Evolutionary conservation across 1,140 invertebrate species (phyloP).

Genomic region (Holotrichia oblita): DNA sequence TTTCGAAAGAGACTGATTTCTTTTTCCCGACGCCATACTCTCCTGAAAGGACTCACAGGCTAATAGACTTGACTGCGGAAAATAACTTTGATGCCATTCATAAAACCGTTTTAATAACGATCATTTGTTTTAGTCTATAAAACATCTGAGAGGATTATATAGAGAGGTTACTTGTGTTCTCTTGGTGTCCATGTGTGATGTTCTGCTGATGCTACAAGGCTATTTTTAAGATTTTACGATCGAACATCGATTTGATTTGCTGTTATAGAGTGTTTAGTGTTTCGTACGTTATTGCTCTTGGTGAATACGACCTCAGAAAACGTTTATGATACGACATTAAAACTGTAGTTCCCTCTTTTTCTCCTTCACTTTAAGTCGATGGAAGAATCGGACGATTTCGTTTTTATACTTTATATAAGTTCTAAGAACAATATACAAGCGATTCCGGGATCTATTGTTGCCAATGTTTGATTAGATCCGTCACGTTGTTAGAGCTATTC

Average conservation of each 20-base stretch:
- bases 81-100: conserved; percentile 16
- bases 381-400: not conserved
- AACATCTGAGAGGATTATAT: conserved; percentile 11
- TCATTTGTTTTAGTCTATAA: conserved; percentile 21
- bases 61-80: too few relatives aligned
- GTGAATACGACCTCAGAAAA: not conserved
- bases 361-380: not conserved
- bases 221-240: not conserved
- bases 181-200: not conserved
- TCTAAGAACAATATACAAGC: too few relatives aligned
- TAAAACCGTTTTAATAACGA: conserved; percentile 17
- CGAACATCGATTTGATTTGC: conserved; percentile 16
- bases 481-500: too few relatives aligned
- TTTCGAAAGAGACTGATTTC: not conserved
- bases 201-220: not conserved
- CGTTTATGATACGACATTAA: conserved; percentile 1
- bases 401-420: too few relatives aligned
- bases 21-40: not conserved
- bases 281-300: not conserved
- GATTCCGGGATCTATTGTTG: too few relatives aligned
- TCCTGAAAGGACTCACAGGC: too few relatives aligned
- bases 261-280: conserved; percentile 13
- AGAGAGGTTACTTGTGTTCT: conserved; percentile 4
- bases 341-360: not conserved
- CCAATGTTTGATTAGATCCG: too few relatives aligned